phyloP scores from a whole-genome alignment of 2,888 invertebrate species.

The Netelia fuscicornis region DNA sequence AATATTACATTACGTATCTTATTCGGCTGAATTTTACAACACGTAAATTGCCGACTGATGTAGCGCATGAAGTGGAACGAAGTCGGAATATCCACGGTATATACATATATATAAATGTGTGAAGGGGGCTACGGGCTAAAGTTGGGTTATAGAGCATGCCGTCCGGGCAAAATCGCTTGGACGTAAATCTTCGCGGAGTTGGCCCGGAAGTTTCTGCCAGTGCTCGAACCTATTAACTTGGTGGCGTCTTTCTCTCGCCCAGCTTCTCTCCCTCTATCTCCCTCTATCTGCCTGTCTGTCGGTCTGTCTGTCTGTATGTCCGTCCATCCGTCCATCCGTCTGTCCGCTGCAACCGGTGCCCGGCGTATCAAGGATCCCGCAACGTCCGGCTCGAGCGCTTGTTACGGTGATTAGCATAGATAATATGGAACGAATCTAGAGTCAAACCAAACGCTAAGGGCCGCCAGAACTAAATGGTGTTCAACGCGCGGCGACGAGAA shows the following conservation, averaged over 20 bases:
- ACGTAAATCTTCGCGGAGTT: constrained; percentile 61
- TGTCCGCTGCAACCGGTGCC: constrained; percentile 18
- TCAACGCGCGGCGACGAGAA: constrained; percentile 24
- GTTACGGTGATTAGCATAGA: constrained; percentile 82
- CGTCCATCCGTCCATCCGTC: constrained; percentile 28
- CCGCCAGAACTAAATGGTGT: constrained; percentile 35
- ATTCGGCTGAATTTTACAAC: background rate
- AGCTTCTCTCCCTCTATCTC: constrained; percentile 38
- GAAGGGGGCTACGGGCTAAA: background rate
- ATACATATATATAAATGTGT: background rate
- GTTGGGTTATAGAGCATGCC: constrained; percentile 38
- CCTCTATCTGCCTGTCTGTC: constrained; percentile 42
- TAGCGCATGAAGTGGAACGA: background rate
- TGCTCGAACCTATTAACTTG: constrained; percentile 63
- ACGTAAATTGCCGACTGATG: background rate
- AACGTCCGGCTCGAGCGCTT: constrained; percentile 67
- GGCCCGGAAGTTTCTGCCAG: constrained; percentile 58
- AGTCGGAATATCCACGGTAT: background rate
- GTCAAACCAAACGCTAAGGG: constrained; percentile 46
- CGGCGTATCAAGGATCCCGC: constrained; percentile 63
- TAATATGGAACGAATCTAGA: constrained; percentile 74
- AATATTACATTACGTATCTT: background rate
- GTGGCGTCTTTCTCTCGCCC: constrained; percentile 16
- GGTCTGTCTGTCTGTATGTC: constrained; percentile 10
- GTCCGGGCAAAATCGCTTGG: constrained; percentile 42